Base-by-base conservation (phyloP, 2,888 invertebrate genomes). In the Agriopis leucophaearia region DNA sequence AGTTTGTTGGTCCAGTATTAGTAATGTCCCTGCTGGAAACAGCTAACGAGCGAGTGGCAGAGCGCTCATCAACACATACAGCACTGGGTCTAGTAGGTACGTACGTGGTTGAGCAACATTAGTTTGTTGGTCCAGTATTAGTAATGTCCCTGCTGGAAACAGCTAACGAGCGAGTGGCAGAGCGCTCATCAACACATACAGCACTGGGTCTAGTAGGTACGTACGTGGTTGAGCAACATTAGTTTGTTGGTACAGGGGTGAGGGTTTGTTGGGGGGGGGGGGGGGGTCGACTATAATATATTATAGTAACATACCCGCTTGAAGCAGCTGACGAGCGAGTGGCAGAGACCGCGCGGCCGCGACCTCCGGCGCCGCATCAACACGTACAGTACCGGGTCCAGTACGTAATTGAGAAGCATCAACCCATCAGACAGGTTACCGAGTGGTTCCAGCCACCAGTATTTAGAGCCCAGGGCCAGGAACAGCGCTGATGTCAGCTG, bases 381-480 rank as follows among this genome's bases (percentile, higher is more conserved):
- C 57, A 97, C 97, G 88, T 97, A 98, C 63, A 97, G 95, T 78
- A 97, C 96, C 1, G 98, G 98, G 88, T 98, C 97, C 71, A 97
- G 94, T 40, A 97, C 96, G 88, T 97, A 98, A 90, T 98, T 97
- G 60, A 97, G 87, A 59, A 97, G 95, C 92, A 97, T 96, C 66
- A 97, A 92, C 64, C 97, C 87, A 84, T 98, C 97, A 3, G 97
- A 96, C 13, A 96, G 79, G 18, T 90, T 84, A 69, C 95, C 95
- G 44, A 94, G 83, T 44, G 79, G 80, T 36, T 78, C 83, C 73
- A 94, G 87, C 52, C 83, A 66, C 87, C 91, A 88, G 55, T 76
- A 48, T 8, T 59, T 0, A 8, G 67, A 86, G 64, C 90, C 94
- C 80, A 94, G 85, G 69, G 89, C 88, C 80, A 94, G 89, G 87